These are phyloP conservation scores for Sphinx pinastri DNA, from an alignment of 2,888 invertebrate genomes.

Conservation along the genomic window DNA sequence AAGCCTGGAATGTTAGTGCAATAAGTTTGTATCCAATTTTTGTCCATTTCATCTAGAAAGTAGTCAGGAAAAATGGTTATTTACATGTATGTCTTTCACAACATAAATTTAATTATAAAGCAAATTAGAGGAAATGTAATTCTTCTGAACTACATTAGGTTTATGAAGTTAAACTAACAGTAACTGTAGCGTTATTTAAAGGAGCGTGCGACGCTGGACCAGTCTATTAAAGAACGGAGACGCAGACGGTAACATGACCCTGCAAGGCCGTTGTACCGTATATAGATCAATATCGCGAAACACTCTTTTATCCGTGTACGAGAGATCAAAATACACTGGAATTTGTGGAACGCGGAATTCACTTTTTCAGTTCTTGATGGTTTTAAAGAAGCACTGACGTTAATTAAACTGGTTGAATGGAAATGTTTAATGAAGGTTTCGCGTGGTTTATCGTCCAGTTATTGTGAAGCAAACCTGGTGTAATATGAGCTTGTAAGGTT, in stretches of 20 bases:
- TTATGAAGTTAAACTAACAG: not conserved
- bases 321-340: slow-evolving; percentile 37
- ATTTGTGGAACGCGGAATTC: slow-evolving; percentile 43
- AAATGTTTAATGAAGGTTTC: not conserved
- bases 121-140: too few species aligned
- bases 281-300: slow-evolving; percentile 54
- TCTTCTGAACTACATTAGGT: too few species aligned
- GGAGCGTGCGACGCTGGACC: slow-evolving; percentile 31
- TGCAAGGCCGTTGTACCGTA: slow-evolving; percentile 71
- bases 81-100: too few species aligned
- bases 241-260: slow-evolving; percentile 74
- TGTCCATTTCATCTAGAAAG: too few species aligned
- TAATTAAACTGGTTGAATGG: not conserved
- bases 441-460: too few species aligned
- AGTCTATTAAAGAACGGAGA: slow-evolving; percentile 65
- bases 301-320: slow-evolving; percentile 29
- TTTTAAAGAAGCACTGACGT: not conserved
- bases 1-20: not conserved
- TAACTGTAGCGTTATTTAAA: not conserved
- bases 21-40: not conserved
- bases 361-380: slow-evolving; percentile 1
- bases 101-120: too few species aligned
- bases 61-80: too few species aligned
- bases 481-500: too few species aligned
- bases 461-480: too few species aligned